Evolutionary conservation across 2,888 invertebrate species (phyloP).

Genomic region (Serripes groenlandicus): DNA sequence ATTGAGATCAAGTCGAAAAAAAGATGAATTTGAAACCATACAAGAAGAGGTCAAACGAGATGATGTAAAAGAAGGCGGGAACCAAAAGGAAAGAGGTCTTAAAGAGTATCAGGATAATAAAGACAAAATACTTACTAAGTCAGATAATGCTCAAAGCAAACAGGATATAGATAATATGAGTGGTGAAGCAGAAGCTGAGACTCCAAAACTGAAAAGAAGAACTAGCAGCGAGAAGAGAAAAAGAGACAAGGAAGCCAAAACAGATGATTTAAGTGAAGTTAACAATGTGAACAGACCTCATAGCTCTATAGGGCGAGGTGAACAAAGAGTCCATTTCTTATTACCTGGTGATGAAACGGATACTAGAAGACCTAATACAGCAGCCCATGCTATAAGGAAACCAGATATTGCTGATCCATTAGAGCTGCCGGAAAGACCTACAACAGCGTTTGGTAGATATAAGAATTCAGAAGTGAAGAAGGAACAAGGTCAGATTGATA

Average conservation of each 20-base stretch:
- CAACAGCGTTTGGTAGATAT: background rate
- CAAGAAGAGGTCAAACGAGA: constrained; percentile 5
- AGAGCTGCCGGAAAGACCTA: background rate
- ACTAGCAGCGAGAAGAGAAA: constrained; percentile 11
- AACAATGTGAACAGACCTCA: constrained; percentile 26
- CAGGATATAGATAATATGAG: background rate
- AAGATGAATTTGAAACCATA: background rate
- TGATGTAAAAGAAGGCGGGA: background rate
- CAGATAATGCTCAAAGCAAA: background rate
- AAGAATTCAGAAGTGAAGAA: background rate
- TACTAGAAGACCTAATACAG: background rate
- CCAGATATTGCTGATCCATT: background rate
- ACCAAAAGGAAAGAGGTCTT: background rate
- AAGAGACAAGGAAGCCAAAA: constrained; percentile 1
- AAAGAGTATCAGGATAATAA: background rate
- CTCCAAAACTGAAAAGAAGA: background rate
- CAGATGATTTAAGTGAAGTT: background rate
- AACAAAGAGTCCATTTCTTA: constrained; percentile 13
- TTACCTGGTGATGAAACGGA: constrained; percentile 1
- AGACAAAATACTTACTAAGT: background rate
- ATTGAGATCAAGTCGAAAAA: constrained; percentile 3
- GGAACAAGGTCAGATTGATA: constrained; percentile 1
- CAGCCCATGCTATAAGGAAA: background rate
- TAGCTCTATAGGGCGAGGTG: constrained; percentile 17
- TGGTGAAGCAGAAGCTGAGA: background rate